Evolutionary conservation across 2,888 invertebrate genomes (phyloP), one percentile per base, ranked within the genome.

Genomic region (Dexiosoma caninum): DNA sequence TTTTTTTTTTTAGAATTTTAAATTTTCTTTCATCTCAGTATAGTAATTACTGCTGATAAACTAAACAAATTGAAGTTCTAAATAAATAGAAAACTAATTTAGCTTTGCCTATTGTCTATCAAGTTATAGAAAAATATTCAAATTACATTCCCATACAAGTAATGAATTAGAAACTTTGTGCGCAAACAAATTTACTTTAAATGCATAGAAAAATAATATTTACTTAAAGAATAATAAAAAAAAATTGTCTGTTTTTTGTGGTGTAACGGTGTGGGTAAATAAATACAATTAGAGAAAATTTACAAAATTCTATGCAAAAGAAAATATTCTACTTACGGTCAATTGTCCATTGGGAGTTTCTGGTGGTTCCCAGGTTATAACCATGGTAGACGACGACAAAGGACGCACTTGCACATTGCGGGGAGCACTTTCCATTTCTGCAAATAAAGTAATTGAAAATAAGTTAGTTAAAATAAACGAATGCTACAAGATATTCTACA

Each of bases 311-410:
- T 42, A 16, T 10, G 2, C 9, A 53, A 40, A 66, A 40, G n/a
- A n/a, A n/a, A n/a, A n/a, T n/a, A n/a, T 12, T 27, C 0, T 53
- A 92, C 94, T 93, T 91, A 98, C 98, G 92, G 96, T 97, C 85
- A 99, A 97, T 93, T 97, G 96, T 85, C 99, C 99, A 89, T 98
- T 98, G 57, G 98, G 97, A 70, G 96, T 97, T 90, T 98, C 97
- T 16, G 99, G 99, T 89, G 97, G 97, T 86, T 97, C 96, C 99
- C 99, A 99, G 88, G 97, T 97, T 85, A 99, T 97, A 75, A 98
- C 95, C 95, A 99, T 97, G 40, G 98, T 98, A 89, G 96, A 97
- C 67, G 97, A 96, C 90, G 97, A 98, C 84, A 98, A 93, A 6
- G 98, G 97, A 67, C 97, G 93, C 66, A 97, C 98, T 92, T 96